A percentile compares a stretch with the other conserved stretches of the same genome.
Conservation (phyloP, 2,888 invertebrate species). For the Aleiodes leptofemur region DNA sequence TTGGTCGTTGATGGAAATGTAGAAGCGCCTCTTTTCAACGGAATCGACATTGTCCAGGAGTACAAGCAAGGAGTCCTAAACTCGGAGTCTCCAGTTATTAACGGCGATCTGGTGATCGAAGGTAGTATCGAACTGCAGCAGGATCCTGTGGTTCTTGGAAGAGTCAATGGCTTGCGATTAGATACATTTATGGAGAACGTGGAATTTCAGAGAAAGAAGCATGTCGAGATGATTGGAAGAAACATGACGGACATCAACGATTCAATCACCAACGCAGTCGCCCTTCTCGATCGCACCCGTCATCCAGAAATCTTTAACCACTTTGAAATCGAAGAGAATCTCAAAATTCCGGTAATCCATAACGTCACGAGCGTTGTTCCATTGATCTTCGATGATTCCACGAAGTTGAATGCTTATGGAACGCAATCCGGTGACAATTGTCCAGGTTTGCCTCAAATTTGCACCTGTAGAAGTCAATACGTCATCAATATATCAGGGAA, state of each 20-base stretch:
- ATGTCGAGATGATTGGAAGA: conserved; percentile 25
- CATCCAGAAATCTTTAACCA: conserved; percentile 59
- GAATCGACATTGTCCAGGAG: conserved; percentile 53
- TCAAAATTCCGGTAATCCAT: conserved; percentile 58
- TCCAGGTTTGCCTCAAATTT: conserved; percentile 55
- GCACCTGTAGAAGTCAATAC: conserved; percentile 61
- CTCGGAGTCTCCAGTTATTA: conserved; percentile 58
- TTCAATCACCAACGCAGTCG: background rate
- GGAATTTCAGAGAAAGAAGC: background rate
- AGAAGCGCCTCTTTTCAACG: conserved; percentile 53
- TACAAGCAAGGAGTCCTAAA: conserved; percentile 57
- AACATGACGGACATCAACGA: conserved; percentile 2
- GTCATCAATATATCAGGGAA: conserved; percentile 55
- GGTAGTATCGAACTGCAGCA: conserved; percentile 43
- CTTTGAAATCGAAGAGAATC: conserved; percentile 59
- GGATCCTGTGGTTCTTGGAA: conserved; percentile 48
- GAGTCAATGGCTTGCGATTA: conserved; percentile 56
- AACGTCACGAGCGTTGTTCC: conserved; percentile 46
- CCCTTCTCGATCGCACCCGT: conserved; percentile 10
- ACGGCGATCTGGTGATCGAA: conserved; percentile 63
- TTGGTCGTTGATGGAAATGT: conserved; percentile 57
- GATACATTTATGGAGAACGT: background rate
- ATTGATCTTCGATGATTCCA: conserved; percentile 47
- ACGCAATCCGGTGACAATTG: conserved; percentile 58
- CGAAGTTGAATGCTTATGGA: conserved; percentile 60